A percentile compares a stretch with the other conserved stretches of the same genome.
Evolutionary conservation across 1,140 invertebrate species (phyloP).

Genomic region (Drosophila albomicans): DNA sequence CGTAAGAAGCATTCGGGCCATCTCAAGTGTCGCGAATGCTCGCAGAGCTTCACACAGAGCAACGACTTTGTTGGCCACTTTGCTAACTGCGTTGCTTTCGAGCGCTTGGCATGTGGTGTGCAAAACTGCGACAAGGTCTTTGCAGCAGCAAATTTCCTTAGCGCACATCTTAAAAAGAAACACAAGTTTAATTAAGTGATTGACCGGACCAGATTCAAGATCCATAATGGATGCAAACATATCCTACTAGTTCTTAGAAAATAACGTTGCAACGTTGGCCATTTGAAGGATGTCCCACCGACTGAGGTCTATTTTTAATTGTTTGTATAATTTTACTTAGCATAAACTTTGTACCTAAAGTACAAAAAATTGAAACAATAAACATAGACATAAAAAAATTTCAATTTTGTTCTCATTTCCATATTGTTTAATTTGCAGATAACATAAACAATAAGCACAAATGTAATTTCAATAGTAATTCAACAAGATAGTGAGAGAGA

Average conservation of each 20-base stretch:
- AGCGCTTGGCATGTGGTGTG: slow-evolving; percentile 45
- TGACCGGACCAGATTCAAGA: too few relatives aligned
- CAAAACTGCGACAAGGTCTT: slow-evolving; percentile 47
- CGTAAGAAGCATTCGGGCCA: slow-evolving; percentile 45
- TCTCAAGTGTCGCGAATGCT: slow-evolving; percentile 40
- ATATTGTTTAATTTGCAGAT: slow-evolving; percentile 18
- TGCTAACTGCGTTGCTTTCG: slow-evolving; percentile 6
- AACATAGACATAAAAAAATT: slow-evolving; percentile 2
- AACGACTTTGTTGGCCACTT: slow-evolving; percentile 55
- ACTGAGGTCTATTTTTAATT: slow-evolving; percentile 21
- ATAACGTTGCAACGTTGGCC: background rate
- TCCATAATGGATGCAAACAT: too few relatives aligned
- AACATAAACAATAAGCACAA: slow-evolving; percentile 25
- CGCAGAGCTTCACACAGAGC: background rate
- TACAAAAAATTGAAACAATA: slow-evolving; percentile 18
- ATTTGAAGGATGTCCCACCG: slow-evolving; percentile 4
- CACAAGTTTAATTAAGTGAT: slow-evolving; percentile 39
- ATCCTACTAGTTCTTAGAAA: background rate
- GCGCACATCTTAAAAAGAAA: slow-evolving; percentile 45
- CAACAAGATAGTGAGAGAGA: slow-evolving; percentile 38
- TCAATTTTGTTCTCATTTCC: background rate
- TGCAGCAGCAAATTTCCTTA: slow-evolving; percentile 23
- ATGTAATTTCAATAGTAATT: slow-evolving; percentile 4
- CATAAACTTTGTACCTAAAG: slow-evolving; percentile 2
- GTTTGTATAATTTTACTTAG: background rate